Evolutionary conservation across 2,888 invertebrate species (phyloP).

Genomic region (Plagodis dolabraria): DNA sequence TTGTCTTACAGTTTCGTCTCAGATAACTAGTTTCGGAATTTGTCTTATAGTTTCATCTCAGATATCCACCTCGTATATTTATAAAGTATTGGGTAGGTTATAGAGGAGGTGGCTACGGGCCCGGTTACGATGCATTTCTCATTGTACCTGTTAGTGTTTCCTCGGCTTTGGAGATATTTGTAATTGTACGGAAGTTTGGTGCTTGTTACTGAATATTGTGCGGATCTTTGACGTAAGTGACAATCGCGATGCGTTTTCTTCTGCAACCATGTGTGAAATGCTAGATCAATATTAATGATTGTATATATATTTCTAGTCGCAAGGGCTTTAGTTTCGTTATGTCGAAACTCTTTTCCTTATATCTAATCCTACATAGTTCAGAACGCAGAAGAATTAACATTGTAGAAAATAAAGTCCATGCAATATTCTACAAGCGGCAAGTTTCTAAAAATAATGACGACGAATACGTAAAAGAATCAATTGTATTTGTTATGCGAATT

Average conservation of each 20-base stretch:
- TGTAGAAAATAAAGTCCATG: neutral
- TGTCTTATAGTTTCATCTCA: too few species aligned
- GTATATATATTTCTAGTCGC: too few species aligned
- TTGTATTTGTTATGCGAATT: conserved; percentile 28
- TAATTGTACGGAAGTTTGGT: neutral
- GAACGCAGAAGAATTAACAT: too few species aligned
- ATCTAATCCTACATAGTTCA: neutral
- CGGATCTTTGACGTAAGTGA: neutral
- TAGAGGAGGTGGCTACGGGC: conserved; percentile 5
- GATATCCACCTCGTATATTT: too few species aligned
- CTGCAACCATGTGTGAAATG: too few species aligned
- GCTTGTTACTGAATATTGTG: conserved; percentile 8
- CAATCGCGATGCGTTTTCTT: too few species aligned
- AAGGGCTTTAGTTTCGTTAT: too few species aligned
- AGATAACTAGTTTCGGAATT: too few species aligned
- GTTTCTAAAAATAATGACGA: conserved; percentile 4
- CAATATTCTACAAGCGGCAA: neutral
- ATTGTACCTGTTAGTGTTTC: conserved; percentile 46
- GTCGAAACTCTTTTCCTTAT: too few species aligned
- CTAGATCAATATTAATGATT: too few species aligned
- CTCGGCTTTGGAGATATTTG: conserved; percentile 29
- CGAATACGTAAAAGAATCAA: conserved; percentile 26
- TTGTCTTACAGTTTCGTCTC: too few species aligned
- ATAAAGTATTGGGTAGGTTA: too few species aligned
- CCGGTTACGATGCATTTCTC: conserved; percentile 47